Percentiles rank a stretch among this genome's conserved stretches.
Conservation (phyloP, 1,140 invertebrate species). For the Drosophila pseudoobscura region DNA sequence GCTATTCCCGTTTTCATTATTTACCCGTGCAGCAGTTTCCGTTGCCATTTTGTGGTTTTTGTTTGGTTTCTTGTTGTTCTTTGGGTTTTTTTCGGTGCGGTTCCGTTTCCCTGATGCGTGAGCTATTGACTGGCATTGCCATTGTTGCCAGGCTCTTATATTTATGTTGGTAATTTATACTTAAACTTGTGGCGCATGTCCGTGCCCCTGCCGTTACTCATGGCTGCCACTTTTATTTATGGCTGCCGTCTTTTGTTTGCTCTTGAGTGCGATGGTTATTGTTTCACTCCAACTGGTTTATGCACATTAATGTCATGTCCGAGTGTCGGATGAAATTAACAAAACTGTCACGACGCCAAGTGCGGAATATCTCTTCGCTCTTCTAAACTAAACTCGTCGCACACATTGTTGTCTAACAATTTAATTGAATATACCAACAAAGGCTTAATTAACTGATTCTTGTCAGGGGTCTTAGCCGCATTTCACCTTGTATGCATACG, state of each 20-base stretch:
- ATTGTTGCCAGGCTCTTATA: conserved; percentile 58
- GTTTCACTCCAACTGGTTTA: conserved; percentile 5
- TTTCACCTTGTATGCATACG: conserved; percentile 2
- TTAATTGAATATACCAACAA: background rate
- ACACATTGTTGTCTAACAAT: too few species aligned
- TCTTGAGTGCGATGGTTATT: conserved; percentile 37
- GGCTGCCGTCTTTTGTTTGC: conserved; percentile 44
- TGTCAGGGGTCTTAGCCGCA: background rate
- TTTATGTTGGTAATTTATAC: conserved; percentile 77
- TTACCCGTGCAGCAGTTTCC: conserved; percentile 45
- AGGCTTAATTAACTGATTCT: conserved; percentile 10
- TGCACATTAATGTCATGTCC: too few species aligned
- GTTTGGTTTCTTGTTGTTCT: conserved; percentile 10
- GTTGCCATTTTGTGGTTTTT: conserved; percentile 44
- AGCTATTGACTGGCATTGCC: conserved; percentile 54
- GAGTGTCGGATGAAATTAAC: conserved; percentile 53
- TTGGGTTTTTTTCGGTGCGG: conserved; percentile 19
- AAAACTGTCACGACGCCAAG: conserved; percentile 26
- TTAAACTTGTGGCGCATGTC: conserved; percentile 46
- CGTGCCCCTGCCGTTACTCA: conserved; percentile 20
- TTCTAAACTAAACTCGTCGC: too few species aligned
- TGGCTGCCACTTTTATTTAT: conserved; percentile 40
- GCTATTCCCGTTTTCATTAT: conserved; percentile 51
- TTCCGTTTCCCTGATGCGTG: conserved; percentile 57
- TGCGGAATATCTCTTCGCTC: too few species aligned